These are phyloP conservation scores for Bucco capensis DNA, from an alignment of 2,113 vertebrate genomes.

Conservation along the genomic window DNA sequence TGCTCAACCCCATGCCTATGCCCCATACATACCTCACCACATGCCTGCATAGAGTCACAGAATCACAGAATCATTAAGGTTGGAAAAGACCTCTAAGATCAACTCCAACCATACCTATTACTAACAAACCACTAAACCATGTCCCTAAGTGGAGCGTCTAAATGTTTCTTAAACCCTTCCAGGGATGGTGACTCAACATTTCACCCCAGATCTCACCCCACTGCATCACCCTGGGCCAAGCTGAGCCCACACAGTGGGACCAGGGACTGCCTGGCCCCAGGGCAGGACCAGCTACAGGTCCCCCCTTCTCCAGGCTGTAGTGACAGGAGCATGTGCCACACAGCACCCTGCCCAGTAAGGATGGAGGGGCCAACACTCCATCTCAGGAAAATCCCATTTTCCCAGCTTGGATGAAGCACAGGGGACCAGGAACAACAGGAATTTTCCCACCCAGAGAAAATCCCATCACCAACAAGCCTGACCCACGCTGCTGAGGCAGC, in stretches of 20 bases:
- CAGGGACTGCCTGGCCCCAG: neutral
- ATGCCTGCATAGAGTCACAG: too few species aligned
- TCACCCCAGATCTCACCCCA: neutral
- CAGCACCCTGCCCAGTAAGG: neutral
- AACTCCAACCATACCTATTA: too few species aligned
- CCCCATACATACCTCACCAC: too few species aligned
- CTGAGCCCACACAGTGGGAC: neutral
- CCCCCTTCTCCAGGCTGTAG: fast-evolving
- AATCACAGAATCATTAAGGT: too few species aligned
- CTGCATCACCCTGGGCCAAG: fast-evolving
- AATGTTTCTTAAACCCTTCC: too few species aligned
- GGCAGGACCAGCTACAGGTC: neutral
- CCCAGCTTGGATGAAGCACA: neutral
- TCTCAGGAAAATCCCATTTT: neutral
- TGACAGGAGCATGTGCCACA: neutral
- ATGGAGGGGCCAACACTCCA: neutral
- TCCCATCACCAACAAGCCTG: fast-evolving
- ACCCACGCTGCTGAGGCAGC: neutral
- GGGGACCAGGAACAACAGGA: neutral
- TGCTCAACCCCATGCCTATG: too few species aligned
- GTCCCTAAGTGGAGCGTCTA: too few species aligned
- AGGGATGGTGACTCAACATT: too few species aligned
- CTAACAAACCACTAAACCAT: too few species aligned
- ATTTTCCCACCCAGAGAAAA: neutral
- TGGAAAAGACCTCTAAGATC: too few species aligned